Evolutionary conservation across 2,113 vertebrate genomes (phyloP).

Genomic region (Etia nguti): DNA sequence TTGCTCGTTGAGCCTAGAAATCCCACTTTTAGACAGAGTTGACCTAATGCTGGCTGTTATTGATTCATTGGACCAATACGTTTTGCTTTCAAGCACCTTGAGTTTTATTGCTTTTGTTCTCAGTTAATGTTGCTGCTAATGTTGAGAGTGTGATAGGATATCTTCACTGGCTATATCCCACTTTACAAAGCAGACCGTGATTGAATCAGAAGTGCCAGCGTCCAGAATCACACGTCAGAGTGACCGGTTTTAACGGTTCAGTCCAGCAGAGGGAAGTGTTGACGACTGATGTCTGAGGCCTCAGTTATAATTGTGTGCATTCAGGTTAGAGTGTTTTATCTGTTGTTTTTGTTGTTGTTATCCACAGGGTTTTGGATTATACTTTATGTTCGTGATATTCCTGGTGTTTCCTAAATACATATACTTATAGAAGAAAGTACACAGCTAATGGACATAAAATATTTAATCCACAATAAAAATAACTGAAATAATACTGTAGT

Average conservation of each 20-base stretch:
- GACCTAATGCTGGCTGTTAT: background rate
- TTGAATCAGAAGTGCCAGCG: background rate
- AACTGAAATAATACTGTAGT: background rate
- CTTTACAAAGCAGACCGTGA: background rate
- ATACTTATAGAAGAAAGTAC: background rate
- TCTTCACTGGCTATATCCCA: too few species aligned
- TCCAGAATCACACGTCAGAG: rapidly evolving
- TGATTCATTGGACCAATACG: background rate
- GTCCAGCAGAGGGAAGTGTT: background rate
- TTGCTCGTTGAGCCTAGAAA: background rate
- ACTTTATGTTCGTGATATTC: background rate
- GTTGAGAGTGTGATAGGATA: background rate
- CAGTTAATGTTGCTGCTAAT: too few species aligned
- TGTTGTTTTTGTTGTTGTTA: background rate
- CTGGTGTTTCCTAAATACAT: background rate
- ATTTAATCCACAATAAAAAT: background rate
- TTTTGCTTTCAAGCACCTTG: too few species aligned
- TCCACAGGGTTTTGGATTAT: background rate
- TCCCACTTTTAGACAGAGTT: background rate
- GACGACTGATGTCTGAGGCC: rapidly evolving
- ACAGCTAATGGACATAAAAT: background rate
- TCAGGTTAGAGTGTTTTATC: background rate
- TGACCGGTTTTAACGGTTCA: background rate
- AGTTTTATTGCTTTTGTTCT: too few species aligned
- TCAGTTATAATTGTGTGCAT: rapidly evolving